Conservation (phyloP, 2,888 invertebrate genomes). For the Diachrysia chrysitis region DNA sequence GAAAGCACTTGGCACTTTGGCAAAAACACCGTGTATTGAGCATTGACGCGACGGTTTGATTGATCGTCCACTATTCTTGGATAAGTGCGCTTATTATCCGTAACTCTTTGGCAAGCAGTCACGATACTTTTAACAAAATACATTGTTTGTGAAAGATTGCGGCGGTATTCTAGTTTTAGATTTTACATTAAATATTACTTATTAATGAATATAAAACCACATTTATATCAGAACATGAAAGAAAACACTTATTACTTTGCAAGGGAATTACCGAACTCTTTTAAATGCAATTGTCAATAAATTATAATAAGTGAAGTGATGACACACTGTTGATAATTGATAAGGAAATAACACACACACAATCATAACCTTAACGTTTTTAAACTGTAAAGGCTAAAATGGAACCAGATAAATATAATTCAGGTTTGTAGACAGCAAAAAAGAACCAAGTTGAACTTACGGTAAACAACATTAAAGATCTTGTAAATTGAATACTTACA, state of each 20-base stretch:
- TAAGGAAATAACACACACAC: too few species aligned
- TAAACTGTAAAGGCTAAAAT: too few species aligned
- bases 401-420: too few species aligned
- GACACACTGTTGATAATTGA: neutral
- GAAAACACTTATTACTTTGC: neutral
- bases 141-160: slow-evolving; percentile 17
- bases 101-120: slow-evolving; percentile 64
- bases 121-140: slow-evolving; percentile 38
- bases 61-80: slow-evolving; percentile 72
- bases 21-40: slow-evolving; percentile 61
- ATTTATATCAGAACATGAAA: neutral
- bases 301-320: neutral
- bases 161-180: slow-evolving; percentile 11
- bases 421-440: too few species aligned
- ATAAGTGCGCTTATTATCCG: slow-evolving; percentile 57
- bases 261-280: neutral
- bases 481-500: too few species aligned
- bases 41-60: slow-evolving; percentile 75
- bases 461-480: too few species aligned
- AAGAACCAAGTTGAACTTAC: too few species aligned
- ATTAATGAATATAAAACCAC: neutral
- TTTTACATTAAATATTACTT: slow-evolving; percentile 8
- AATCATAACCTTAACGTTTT: too few species aligned
- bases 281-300: neutral
- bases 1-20: slow-evolving; percentile 74